These are phyloP conservation scores for Alviniconcha strummeri DNA, from an alignment of 2,888 invertebrate species.

Conservation along the genomic window DNA sequence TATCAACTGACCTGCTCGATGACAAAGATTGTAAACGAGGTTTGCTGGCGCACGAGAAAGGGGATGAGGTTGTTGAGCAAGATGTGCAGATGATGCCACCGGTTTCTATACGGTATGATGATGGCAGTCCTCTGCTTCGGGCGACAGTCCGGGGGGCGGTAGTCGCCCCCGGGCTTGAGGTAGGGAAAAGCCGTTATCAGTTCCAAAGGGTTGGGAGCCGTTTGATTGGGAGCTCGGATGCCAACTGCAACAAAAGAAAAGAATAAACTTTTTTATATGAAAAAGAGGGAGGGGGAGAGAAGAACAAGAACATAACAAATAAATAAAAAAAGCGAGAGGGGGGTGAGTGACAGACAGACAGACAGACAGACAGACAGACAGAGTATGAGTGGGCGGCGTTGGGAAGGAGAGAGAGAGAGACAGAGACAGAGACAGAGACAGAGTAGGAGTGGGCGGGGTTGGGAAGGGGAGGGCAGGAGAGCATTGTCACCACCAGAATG, in stretches of 20 bases:
- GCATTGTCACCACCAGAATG: too few species aligned
- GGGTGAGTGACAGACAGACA: neutral
- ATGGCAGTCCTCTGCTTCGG: conserved; percentile 89
- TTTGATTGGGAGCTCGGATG: neutral
- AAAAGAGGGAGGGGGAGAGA: neutral
- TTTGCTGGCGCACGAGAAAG: conserved; percentile 33
- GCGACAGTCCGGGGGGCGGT: conserved; percentile 81
- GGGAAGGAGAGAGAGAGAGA: neutral
- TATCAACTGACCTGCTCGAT: conserved; percentile 72
- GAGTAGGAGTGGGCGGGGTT: too few species aligned
- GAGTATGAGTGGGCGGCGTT: neutral
- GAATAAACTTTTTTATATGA: neutral
- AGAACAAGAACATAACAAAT: neutral
- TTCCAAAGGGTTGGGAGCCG: neutral
- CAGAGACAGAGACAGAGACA: neutral
- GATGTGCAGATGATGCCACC: conserved; percentile 30
- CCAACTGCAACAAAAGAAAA: neutral
- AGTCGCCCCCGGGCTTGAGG: conserved; percentile 82
- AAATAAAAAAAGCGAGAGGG: neutral
- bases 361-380: neutral
- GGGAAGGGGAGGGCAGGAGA: too few species aligned
- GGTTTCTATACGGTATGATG: conserved; percentile 90
- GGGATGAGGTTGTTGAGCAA: conserved; percentile 32
- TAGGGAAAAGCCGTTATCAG: conserved; percentile 18
- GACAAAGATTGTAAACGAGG: conserved; percentile 34